Percentiles rank a stretch among this genome's conserved stretches.
Conservation (phyloP, 2,888 invertebrate species). For the Cryptophagus acutangulus region DNA sequence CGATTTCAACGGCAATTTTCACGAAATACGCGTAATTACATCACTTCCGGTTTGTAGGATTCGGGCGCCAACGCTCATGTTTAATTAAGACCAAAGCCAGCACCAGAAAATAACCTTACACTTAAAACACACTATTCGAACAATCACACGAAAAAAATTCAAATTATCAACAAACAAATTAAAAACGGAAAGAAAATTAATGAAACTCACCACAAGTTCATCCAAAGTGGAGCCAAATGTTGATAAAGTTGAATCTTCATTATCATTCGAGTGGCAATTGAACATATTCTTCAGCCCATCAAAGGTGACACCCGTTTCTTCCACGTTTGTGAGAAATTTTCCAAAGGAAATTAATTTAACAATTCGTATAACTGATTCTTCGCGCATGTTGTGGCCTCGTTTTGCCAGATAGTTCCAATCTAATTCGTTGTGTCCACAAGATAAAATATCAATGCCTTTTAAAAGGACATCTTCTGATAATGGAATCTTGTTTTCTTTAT, state of each 20-base stretch:
- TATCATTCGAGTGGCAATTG: conserved; percentile 30
- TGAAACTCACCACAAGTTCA: conserved; percentile 34
- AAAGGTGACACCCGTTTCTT: conserved; percentile 63
- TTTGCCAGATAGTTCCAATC: conserved; percentile 64
- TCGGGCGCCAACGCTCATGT: conserved; percentile 17
- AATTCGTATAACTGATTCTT: conserved; percentile 71
- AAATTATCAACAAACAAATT: too few species aligned
- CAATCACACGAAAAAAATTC: too few species aligned
- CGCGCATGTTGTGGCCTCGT: conserved; percentile 54
- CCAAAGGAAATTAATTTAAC: conserved; percentile 79
- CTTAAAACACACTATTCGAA: too few species aligned
- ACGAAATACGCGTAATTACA: conserved; percentile 41
- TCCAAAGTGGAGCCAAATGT: conserved; percentile 28
- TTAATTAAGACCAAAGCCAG: conserved; percentile 29
- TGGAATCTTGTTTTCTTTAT: conserved; percentile 60
- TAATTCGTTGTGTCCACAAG: conserved; percentile 54
- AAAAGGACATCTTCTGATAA: conserved; percentile 72
- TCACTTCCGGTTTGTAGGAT: conserved; percentile 36
- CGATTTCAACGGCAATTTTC: conserved; percentile 39
- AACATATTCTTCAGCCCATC: conserved; percentile 49
- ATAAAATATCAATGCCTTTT: conserved; percentile 59
- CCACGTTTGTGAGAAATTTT: conserved; percentile 58
- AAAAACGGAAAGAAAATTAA: too few species aligned
- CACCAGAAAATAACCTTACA: too few species aligned
- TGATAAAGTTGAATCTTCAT: conserved; percentile 25